These are phyloP conservation scores for Nycticebus coucang DNA, from an alignment of 2,113 vertebrate species.

Conservation along the genomic window DNA sequence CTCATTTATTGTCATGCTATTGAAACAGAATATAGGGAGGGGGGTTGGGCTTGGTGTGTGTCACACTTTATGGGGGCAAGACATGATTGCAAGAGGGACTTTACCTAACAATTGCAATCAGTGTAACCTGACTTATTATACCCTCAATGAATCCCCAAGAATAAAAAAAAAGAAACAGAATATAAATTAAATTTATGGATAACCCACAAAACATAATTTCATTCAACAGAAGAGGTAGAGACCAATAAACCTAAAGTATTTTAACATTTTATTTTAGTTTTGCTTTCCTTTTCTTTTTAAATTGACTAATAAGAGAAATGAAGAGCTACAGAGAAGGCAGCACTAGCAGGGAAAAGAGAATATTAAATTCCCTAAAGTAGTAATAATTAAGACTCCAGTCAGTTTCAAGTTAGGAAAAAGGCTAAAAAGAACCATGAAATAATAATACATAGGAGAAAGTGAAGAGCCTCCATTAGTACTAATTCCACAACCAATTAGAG, in stretches of 20 bases:
- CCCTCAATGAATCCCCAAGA: too few species aligned
- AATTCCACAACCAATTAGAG: slow-evolving; percentile 10
- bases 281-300: slow-evolving; percentile 1
- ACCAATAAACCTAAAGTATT: slow-evolving; percentile 15
- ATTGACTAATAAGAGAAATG: background rate
- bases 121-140: too few species aligned
- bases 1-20: background rate
- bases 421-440: background rate
- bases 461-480: background rate
- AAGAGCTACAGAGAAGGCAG: background rate
- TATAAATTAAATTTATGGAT: slow-evolving; percentile 9
- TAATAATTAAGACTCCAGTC: background rate
- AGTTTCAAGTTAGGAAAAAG: background rate
- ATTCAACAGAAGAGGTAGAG: background rate
- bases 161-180: too few species aligned
- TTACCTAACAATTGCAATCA: too few species aligned
- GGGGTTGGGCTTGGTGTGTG: too few species aligned
- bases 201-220: slow-evolving; percentile 3
- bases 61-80: too few species aligned
- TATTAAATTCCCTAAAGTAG: slow-evolving; percentile 35
- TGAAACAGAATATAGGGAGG: slow-evolving; percentile 11
- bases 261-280: slow-evolving; percentile 45
- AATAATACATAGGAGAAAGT: background rate
- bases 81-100: too few species aligned
- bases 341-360: background rate